Evolutionary conservation across 92 coral and sea anemone genomes (phyloP), one percentile per base, ranked within the genome.

Genomic region (Muricea muricata): DNA sequence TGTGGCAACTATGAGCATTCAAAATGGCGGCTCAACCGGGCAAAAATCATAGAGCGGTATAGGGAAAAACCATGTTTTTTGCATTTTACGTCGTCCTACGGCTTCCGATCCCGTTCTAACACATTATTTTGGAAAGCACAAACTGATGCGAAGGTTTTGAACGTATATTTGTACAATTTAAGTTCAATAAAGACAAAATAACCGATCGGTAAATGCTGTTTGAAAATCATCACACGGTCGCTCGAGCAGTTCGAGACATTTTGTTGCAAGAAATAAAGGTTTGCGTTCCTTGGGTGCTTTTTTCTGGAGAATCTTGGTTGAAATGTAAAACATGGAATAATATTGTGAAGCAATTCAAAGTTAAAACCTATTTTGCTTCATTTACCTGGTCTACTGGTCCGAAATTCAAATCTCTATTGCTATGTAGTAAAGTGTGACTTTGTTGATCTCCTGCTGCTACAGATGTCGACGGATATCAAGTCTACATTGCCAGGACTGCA

Each of bases 21-120:
- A 57, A 57, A 7, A 57, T 21, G 65, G 65, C 65, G 65, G 65
- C 65, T 57, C 65, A 45, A 45, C 50, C 50, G 50, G 50, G 9
- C 50, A 45, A 67, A 32, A 67, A 18, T 28, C 50, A 45, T 45
- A 45, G 50, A 45, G 50, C 50, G 50, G 15, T 12, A 45, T 2
- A 45, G 50, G 50, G 50, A 45, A 45, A 45, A 45, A 45, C 50
- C 50, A 45, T 45, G 50, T 45, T 45, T 45, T 37, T 37, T 9
- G 42, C 42, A 37, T 37, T 37, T 37, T 37, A 37, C 42, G 42
- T 9, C 65, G 4, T 3, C 65, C 21, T 55, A 55, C 21, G 5
- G 65, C 15, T 55, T 55, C 65, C 65, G 65, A 55, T 55, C 65
- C 21, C 21, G 65, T 55, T 55, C 4, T 3, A 25, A 5, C 65